phyloP scores from a whole-genome alignment of 2,888 invertebrate species.

The Catocala sponsa region DNA sequence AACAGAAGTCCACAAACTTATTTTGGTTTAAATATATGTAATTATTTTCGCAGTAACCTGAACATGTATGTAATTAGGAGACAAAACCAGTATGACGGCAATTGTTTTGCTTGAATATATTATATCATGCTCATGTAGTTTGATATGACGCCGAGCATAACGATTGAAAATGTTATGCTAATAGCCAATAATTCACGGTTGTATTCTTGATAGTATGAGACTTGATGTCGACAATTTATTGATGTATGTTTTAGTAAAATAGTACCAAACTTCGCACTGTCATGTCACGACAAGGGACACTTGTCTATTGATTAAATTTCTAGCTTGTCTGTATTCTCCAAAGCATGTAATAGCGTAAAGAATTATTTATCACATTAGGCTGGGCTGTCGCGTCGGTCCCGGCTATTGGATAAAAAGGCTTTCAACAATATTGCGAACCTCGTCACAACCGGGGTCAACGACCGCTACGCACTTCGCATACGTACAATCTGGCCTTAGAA shows the following conservation, averaged over 20 bases:
- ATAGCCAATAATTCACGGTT: no score
- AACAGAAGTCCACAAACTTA: slow-evolving; percentile 2
- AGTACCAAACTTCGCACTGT: neutral
- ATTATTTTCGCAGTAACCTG: no score
- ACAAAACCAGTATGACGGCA: no score
- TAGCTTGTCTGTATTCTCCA: neutral
- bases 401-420: slow-evolving; percentile 22
- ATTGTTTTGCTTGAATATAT: no score
- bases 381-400: slow-evolving; percentile 9
- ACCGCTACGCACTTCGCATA: slow-evolving; percentile 9
- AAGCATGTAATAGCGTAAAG: slow-evolving; percentile 11
- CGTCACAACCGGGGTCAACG: slow-evolving; percentile 15
- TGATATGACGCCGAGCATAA: no score
- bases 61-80: no score
- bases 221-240: no score
- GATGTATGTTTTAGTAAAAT: neutral
- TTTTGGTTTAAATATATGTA: no score
- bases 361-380: slow-evolving; percentile 25
- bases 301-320: slow-evolving; percentile 1
- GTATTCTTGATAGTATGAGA: no score
- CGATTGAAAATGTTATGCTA: no score
- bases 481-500: slow-evolving; percentile 11
- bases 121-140: no score
- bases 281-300: neutral
- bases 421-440: slow-evolving; percentile 28